Evolutionary conservation across 2,113 vertebrate species (phyloP).

Genomic region (Platysternon megacephalum): DNA sequence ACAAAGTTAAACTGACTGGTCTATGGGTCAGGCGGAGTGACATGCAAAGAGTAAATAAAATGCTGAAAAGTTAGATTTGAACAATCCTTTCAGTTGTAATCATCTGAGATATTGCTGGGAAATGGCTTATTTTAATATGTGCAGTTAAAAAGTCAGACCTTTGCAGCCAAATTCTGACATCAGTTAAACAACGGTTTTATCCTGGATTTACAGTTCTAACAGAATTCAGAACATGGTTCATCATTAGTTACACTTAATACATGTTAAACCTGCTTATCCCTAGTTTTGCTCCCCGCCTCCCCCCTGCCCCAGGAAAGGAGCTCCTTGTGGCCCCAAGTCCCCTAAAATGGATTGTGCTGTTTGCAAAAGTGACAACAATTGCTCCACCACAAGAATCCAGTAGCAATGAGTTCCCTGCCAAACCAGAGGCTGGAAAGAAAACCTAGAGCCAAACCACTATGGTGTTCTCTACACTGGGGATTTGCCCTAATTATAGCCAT

Average conservation of each 20-base stretch:
- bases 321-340: not conserved
- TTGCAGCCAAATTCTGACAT: not conserved
- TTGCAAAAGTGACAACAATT: not conserved
- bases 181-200: not conserved
- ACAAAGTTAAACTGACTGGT: not conserved
- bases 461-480: not conserved
- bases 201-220: not conserved
- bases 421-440: not conserved
- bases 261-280: not conserved
- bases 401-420: not conserved
- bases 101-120: not conserved
- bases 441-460: not conserved
- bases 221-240: not conserved
- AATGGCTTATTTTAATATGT: not conserved
- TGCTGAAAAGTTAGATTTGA: not conserved
- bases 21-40: not conserved
- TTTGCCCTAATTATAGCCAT: not conserved
- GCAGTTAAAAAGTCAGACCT: not conserved
- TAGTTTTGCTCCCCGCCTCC: not conserved
- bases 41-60: not conserved
- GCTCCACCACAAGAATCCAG: not conserved
- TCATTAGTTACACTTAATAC: not conserved
- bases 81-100: not conserved
- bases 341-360: not conserved
- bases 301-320: not conserved